phyloP scores from a whole-genome alignment of 2,888 invertebrate genomes.

The Acronicta leporina region DNA sequence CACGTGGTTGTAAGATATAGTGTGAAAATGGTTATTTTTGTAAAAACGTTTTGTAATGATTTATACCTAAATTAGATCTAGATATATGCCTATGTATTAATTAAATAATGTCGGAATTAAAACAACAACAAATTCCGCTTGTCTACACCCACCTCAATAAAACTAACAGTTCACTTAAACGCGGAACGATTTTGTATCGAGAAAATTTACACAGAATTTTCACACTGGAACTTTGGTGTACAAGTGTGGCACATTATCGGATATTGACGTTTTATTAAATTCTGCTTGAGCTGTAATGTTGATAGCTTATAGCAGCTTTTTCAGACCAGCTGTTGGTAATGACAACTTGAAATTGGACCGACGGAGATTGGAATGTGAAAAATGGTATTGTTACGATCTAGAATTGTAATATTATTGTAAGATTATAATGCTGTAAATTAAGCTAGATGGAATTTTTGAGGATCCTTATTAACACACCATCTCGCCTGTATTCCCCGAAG shows the following conservation, averaged over 20 bases:
- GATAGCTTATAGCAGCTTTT: constrained; percentile 41
- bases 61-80: too few relatives aligned
- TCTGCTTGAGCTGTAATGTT: constrained; percentile 33
- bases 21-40: too few relatives aligned
- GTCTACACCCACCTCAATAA: constrained; percentile 19
- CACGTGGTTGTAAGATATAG: too few relatives aligned
- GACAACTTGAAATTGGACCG: constrained; percentile 36
- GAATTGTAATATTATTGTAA: constrained; percentile 5
- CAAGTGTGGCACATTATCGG: constrained; percentile 32
- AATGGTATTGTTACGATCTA: constrained; percentile 13
- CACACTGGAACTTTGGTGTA: constrained; percentile 36
- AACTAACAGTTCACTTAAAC: constrained; percentile 44
- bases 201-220: constrained; percentile 53
- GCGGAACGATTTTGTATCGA: constrained; percentile 53
- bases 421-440: neutral
- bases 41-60: too few relatives aligned
- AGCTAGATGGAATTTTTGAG: neutral
- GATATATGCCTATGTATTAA: too few relatives aligned
- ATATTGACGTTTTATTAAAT: constrained; percentile 54
- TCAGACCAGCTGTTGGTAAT: constrained; percentile 43
- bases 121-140: neutral
- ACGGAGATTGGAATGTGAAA: constrained; percentile 23
- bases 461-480: neutral
- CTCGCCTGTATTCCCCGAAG: too few relatives aligned
- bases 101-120: neutral